Evolutionary conservation across 2,888 invertebrate genomes (phyloP).

Genomic region (Rapana venosa): DNA sequence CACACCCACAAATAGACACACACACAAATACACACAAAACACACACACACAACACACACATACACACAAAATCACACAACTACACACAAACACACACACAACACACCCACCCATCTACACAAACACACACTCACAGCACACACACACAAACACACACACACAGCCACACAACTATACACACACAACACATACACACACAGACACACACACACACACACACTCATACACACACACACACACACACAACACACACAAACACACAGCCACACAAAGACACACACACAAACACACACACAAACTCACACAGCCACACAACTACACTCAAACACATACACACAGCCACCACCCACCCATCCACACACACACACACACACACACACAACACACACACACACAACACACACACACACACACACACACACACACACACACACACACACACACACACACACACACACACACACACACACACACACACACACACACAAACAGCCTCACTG

Average conservation of each 20-base stretch:
- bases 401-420: slow-evolving; percentile 46
- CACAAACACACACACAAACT: slow-evolving; percentile 47
- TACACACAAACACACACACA: not conserved
- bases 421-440: not conserved
- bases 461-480: not conserved
- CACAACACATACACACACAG: not conserved
- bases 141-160: not conserved
- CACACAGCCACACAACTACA: too few species aligned
- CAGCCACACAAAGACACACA: not conserved
- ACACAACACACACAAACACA: not conserved
- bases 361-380: not conserved
- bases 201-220: slow-evolving; percentile 47
- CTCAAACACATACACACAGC: not conserved
- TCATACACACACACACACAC: not conserved
- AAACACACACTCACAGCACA: not conserved
- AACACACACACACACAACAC: not conserved
- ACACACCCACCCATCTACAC: not conserved
- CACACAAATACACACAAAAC: not conserved
- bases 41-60: not conserved
- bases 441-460: not conserved
- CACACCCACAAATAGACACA: too few species aligned
- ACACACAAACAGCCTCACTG: slow-evolving; percentile 53
- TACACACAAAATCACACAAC: not conserved
- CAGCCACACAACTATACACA: too few species aligned
- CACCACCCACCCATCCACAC: not conserved